Base-by-base conservation (phyloP, 2,888 invertebrate species). In the Gasteruption jaculator region DNA sequence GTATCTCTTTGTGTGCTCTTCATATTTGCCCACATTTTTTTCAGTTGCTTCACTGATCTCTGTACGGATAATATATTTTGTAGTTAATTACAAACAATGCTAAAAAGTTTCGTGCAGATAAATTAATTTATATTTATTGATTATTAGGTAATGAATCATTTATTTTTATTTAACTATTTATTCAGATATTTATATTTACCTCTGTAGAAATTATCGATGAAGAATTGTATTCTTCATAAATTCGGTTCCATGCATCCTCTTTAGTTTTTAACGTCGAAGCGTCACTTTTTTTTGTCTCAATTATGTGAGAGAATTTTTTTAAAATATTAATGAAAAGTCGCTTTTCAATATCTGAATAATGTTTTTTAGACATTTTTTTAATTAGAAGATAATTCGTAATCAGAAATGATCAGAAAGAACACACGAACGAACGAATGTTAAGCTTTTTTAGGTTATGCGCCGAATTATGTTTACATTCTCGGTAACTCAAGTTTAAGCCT, bases 21-120 rank as follows among this genome's bases (percentile, higher is more conserved):
- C 7, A 47, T 27, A 21, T 47, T 47, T 3, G 42, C 41, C 45
- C 45, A 45, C 34, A 46, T 16, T 38, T 47, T 49, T 38, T 44
- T 46, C 2, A 49, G 26, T 27, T 44, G 43, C 19, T 34, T 18
- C 6, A 41, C 36, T 8, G 18, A 20, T 41, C 44, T 45, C 44
- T 45, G 22, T 10, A 39, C 38, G 8, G 22, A 25, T 25, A 18
- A 43, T 21, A 30, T 27, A 37, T 32, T 37, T 29, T 7, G 16
- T 18, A 14, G 5, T 35, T 35, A 16, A 3, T 20, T 34, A 11
- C 11, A 41, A 39, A 10, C 6, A 24, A 14, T 36, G 18, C 14
- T 24, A n/a, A 25, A n/a, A 34, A 10, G 15, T 19, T 21, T 21
- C 19, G 12, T 29, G 15, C 22, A 31, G 36, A 35, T 29, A 20